Conservation (phyloP, 2,888 invertebrate species). For the Athrips mouffetella region DNA sequence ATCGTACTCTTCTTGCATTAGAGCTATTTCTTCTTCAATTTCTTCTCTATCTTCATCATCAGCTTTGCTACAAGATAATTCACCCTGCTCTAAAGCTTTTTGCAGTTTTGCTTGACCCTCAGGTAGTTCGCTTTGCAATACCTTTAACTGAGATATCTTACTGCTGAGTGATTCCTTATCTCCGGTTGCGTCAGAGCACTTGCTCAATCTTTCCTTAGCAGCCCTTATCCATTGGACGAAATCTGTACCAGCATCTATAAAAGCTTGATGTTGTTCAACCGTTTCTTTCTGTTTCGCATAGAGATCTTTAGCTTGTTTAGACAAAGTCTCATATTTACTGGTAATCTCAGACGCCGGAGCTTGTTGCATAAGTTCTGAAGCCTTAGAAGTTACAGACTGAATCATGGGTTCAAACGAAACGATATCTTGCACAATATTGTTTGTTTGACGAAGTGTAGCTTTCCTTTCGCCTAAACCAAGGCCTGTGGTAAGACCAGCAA, state of each 20-base stretch:
- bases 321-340: constrained; percentile 91
- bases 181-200: constrained; percentile 95
- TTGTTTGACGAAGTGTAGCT: constrained; percentile 92
- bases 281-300: constrained; percentile 93
- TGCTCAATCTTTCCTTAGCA: constrained; percentile 93
- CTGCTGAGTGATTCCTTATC: constrained; percentile 92
- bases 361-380: constrained; percentile 93
- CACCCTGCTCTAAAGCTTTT: constrained; percentile 89
- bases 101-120: constrained; percentile 91
- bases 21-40: constrained; percentile 94
- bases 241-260: constrained; percentile 94
- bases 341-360: constrained; percentile 95
- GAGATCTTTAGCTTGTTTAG: constrained; percentile 93
- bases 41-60: constrained; percentile 92
- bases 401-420: constrained; percentile 98
- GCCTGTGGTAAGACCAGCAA: constrained; percentile 84
- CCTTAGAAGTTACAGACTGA: constrained; percentile 95
- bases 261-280: constrained; percentile 93
- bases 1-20: constrained; percentile 94
- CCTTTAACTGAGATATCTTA: constrained; percentile 91
- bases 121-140: constrained; percentile 88
- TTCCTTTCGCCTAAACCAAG: constrained; percentile 91
- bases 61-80: constrained; percentile 90
- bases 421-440: constrained; percentile 97
- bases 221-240: constrained; percentile 95